These are phyloP conservation scores for Gallirallus australis DNA, from an alignment of 2,797 vertebrate species.

Conservation along the genomic window DNA sequence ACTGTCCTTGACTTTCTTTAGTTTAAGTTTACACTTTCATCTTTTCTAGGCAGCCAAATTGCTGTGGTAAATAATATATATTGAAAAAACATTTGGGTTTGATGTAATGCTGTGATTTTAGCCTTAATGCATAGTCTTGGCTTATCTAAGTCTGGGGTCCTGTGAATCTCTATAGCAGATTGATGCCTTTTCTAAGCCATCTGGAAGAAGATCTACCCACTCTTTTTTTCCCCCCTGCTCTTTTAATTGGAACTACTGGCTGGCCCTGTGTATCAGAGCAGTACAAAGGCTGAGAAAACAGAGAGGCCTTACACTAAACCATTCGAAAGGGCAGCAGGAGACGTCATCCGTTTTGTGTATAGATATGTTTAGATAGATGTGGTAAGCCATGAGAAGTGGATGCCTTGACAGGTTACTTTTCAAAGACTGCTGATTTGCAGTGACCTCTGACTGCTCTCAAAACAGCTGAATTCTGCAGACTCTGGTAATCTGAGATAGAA, in stretches of 20 bases:
- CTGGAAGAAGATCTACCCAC: constrained; percentile 62
- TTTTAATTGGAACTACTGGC: constrained; percentile 72
- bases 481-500: constrained; percentile 53
- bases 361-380: constrained; percentile 68
- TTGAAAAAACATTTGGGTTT: constrained; percentile 27
- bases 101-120: constrained; percentile 28
- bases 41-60: neutral
- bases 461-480: constrained; percentile 64
- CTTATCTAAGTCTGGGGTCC: constrained; percentile 40
- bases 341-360: constrained; percentile 57
- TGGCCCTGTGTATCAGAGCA: constrained; percentile 47
- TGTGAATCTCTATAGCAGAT: constrained; percentile 63
- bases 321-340: constrained; percentile 69
- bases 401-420: constrained; percentile 68
- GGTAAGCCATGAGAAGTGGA: constrained; percentile 73
- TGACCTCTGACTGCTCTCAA: constrained; percentile 70
- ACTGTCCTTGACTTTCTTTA: neutral
- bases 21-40: neutral
- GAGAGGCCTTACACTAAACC: constrained; percentile 55
- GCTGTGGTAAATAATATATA: constrained; percentile 13
- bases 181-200: constrained; percentile 44
- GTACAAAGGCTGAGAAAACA: constrained; percentile 69
- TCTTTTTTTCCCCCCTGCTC: constrained; percentile 24
- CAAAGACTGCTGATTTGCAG: constrained; percentile 71
- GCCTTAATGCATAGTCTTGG: constrained; percentile 46